Evolutionary conservation across 2,113 vertebrate species (phyloP).

Genomic region (Arizona elegans): DNA sequence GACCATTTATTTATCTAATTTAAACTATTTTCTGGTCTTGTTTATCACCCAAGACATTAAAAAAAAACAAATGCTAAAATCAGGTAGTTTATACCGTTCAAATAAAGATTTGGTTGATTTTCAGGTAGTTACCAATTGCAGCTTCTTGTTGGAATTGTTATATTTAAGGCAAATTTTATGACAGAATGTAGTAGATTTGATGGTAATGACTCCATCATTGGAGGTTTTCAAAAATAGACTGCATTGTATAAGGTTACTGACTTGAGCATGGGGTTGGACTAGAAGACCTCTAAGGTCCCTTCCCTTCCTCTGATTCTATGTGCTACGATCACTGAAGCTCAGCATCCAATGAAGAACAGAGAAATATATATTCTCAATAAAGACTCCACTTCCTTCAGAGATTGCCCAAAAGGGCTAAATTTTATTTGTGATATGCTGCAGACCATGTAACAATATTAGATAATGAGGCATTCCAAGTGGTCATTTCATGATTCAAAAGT

Average conservation of each 20-base stretch:
- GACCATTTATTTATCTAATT: not conserved
- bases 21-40: not conserved
- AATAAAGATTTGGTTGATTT: not conserved
- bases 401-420: not conserved
- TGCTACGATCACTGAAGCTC: not conserved
- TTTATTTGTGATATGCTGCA: conserved; percentile 3
- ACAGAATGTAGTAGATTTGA: not conserved
- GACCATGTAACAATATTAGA: conserved; percentile 35
- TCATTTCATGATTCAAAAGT: conserved; percentile 7
- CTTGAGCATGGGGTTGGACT: not conserved
- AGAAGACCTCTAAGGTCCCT: not conserved
- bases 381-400: not conserved
- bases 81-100: not conserved
- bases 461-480: conserved; percentile 12
- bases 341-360: not conserved
- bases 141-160: not conserved
- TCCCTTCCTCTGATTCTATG: not conserved
- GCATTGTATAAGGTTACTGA: not conserved
- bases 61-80: not conserved
- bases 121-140: not conserved
- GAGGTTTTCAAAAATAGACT: not conserved
- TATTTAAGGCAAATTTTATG: conserved; percentile 4
- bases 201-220: not conserved
- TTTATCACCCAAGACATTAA: not conserved
- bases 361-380: not conserved